These are phyloP conservation scores for Macquaria ambigua DNA, from an alignment of 2,113 vertebrate genomes.

Conservation along the genomic window DNA sequence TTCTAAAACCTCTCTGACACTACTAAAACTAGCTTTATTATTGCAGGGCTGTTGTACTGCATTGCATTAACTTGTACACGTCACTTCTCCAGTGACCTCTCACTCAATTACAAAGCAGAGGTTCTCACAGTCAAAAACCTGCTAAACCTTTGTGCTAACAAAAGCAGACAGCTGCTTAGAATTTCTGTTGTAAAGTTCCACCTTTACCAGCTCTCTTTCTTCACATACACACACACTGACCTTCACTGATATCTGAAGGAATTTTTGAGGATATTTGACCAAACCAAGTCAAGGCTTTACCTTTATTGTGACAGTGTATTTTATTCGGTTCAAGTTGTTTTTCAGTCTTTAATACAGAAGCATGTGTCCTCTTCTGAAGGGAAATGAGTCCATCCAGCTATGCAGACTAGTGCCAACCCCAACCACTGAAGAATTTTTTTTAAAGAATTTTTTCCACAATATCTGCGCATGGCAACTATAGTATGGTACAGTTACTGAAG, in stretches of 20 bases:
- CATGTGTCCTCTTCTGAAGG: not conserved
- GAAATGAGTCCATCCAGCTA: not conserved
- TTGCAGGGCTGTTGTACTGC: not conserved
- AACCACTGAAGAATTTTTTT: too few relatives aligned
- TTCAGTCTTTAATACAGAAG: not conserved
- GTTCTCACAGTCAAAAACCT: not conserved
- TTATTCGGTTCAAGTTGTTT: not conserved
- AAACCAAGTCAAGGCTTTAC: not conserved
- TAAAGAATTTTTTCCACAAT: too few relatives aligned
- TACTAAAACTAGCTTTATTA: not conserved
- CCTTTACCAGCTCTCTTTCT: not conserved
- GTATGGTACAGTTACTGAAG: too few relatives aligned
- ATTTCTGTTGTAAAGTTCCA: not conserved
- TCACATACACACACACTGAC: not conserved
- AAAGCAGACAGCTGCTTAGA: conserved; percentile 3
- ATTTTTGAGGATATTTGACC: not conserved
- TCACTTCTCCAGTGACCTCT: not conserved
- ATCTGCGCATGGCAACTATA: too few relatives aligned
- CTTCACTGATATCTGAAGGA: conserved; percentile 2
- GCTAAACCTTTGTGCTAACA: conserved; percentile 7
- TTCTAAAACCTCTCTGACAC: not conserved
- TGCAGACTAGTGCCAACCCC: not conserved
- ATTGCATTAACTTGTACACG: not conserved
- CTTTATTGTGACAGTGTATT: not conserved
- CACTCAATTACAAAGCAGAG: not conserved